Conservation (phyloP, 2,888 invertebrate genomes). For the Oscheius sp. region DNA sequence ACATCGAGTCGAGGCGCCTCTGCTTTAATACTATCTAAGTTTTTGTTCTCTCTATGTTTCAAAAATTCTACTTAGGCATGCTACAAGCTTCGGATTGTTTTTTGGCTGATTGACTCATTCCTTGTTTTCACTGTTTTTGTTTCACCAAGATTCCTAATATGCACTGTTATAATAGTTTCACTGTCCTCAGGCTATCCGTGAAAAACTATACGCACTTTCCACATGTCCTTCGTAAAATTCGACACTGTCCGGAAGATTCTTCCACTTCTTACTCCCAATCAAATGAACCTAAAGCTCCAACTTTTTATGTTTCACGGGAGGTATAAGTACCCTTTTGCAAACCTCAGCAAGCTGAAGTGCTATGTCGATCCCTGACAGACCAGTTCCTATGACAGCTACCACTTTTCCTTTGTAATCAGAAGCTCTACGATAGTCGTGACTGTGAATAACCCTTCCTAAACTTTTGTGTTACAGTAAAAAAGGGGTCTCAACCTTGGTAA, state of each 20-base stretch:
- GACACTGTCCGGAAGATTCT: background rate
- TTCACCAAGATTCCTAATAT: background rate
- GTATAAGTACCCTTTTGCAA: constrained; percentile 41
- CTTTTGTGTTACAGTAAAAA: background rate
- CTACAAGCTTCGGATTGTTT: too few relatives aligned
- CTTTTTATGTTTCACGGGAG: background rate
- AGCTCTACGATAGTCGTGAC: constrained; percentile 86
- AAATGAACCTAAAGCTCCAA: constrained; percentile 12
- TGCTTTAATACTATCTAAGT: too few relatives aligned
- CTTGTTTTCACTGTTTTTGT: background rate
- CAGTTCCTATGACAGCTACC: constrained; percentile 87
- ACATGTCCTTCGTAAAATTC: background rate
- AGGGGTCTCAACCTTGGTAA: constrained; percentile 7
- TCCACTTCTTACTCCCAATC: constrained; percentile 12
- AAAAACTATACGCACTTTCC: background rate
- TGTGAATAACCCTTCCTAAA: constrained; percentile 81
- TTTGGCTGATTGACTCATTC: too few relatives aligned
- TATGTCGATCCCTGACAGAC: constrained; percentile 85
- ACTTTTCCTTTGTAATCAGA: constrained; percentile 79
- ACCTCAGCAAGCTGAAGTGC: constrained; percentile 78
- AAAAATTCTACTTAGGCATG: too few relatives aligned
- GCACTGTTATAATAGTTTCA: too few relatives aligned
- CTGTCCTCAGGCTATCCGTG: too few relatives aligned
- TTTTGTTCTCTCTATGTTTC: too few relatives aligned
- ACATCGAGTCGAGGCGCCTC: too few relatives aligned